A percentile compares a stretch with the other conserved stretches of the same genome.
Evolutionary conservation across 2,113 vertebrate genomes (phyloP).

Genomic region (Tragelaphus scriptus): DNA sequence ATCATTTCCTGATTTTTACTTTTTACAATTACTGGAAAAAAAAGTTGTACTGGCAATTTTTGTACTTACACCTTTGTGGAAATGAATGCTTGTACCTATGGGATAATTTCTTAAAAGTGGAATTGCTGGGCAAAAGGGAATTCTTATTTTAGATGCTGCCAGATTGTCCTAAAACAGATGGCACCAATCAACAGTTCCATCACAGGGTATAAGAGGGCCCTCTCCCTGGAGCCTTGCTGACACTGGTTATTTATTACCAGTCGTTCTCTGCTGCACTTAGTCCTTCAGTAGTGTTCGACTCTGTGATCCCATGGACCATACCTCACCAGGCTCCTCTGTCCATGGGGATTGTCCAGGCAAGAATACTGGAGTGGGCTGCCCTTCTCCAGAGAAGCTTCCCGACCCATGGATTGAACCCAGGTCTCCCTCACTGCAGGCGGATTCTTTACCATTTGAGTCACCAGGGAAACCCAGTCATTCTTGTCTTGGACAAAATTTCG

Average conservation of each 20-base stretch:
- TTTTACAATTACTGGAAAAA: neutral
- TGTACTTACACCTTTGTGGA: neutral
- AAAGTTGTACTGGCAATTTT: neutral
- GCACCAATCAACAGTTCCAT: neutral
- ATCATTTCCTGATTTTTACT: neutral
- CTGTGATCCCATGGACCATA: neutral
- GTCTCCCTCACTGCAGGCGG: neutral
- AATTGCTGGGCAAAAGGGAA: neutral
- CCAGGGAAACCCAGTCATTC: neutral
- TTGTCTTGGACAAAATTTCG: neutral
- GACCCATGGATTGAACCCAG: accelerated
- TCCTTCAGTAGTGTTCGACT: neutral
- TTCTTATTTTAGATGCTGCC: neutral
- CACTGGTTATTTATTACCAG: neutral
- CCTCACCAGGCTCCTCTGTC: neutral
- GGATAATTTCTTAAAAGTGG: neutral
- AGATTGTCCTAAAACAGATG: neutral
- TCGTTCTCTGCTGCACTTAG: neutral
- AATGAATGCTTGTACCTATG: neutral
- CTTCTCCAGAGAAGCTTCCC: neutral
- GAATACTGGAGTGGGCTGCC: neutral
- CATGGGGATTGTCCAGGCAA: neutral
- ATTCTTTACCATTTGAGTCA: neutral
- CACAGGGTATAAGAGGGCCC: neutral
- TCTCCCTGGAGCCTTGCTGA: neutral